Percentiles rank a stretch among this genome's conserved stretches.
These are phyloP conservation scores for Poecile atricapillus DNA, from an alignment of 2,113 vertebrate species.

Conservation along the genomic window DNA sequence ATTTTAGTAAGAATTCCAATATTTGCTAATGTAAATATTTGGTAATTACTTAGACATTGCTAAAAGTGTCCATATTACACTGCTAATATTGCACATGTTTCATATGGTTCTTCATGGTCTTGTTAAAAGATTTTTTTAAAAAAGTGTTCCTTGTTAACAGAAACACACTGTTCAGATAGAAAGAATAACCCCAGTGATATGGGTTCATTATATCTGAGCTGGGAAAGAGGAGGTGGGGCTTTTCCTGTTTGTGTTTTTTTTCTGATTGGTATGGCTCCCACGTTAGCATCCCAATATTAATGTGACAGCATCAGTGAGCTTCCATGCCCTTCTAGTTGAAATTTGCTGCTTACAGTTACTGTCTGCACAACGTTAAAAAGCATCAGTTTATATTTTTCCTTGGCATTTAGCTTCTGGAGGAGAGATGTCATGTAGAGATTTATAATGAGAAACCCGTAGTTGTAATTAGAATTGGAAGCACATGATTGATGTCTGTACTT, in stretches of 20 bases:
- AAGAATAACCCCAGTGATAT: neutral
- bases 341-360: neutral
- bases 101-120: neutral
- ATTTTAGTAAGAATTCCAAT: neutral
- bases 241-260: neutral
- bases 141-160: neutral
- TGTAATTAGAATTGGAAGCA: neutral
- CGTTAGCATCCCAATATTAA: neutral
- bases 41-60: neutral
- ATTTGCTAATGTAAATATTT: neutral
- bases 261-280: neutral
- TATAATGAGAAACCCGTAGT: neutral
- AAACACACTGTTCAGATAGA: neutral
- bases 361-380: neutral
- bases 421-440: neutral
- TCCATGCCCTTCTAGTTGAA: neutral
- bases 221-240: accelerated
- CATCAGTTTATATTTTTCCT: neutral
- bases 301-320: neutral
- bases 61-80: neutral
- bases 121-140: neutral
- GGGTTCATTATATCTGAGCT: neutral
- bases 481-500: neutral
- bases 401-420: neutral
- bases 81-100: neutral